Percentiles rank a stretch among this genome's conserved stretches.
These are phyloP conservation scores for Nudaria mundana DNA, from an alignment of 2,888 invertebrate genomes.

Conservation along the genomic window DNA sequence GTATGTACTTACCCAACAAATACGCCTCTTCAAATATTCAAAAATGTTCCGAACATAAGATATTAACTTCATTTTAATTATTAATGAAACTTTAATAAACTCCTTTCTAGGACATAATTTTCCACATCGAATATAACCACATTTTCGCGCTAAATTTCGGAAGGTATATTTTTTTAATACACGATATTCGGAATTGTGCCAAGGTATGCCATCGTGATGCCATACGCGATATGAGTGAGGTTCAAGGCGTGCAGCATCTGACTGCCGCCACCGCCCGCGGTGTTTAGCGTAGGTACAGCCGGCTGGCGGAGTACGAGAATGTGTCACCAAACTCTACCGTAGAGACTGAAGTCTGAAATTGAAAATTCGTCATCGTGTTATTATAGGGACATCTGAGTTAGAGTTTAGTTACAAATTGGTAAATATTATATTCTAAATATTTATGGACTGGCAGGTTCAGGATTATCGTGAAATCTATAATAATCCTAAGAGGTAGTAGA, in stretches of 20 bases:
- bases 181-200: conserved; percentile 4
- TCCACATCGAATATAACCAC: conserved; percentile 10
- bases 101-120: not conserved
- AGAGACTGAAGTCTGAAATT: conserved; percentile 15
- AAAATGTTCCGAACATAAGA: conserved; percentile 41
- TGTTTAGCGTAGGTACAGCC: conserved; percentile 11
- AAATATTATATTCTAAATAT: too few relatives aligned
- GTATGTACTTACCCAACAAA: conserved; percentile 59
- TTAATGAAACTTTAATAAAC: conserved; percentile 10
- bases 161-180: conserved; percentile 20
- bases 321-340: conserved; percentile 15
- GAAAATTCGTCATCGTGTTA: conserved; percentile 5
- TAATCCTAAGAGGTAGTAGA: too few relatives aligned
- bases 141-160: conserved; percentile 20
- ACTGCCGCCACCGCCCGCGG: conserved; percentile 40
- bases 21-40: conserved; percentile 49
- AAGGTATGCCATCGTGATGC: conserved; percentile 17
- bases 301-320: conserved; percentile 22
- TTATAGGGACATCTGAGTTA: not conserved
- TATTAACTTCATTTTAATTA: conserved; percentile 42
- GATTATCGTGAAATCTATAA: too few relatives aligned
- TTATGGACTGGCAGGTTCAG: too few relatives aligned
- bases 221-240: conserved; percentile 31
- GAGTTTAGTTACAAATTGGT: too few relatives aligned
- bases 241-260: conserved; percentile 32